phyloP scores from a whole-genome alignment of 2,888 invertebrate genomes.

The Phaedon cochleariae region DNA sequence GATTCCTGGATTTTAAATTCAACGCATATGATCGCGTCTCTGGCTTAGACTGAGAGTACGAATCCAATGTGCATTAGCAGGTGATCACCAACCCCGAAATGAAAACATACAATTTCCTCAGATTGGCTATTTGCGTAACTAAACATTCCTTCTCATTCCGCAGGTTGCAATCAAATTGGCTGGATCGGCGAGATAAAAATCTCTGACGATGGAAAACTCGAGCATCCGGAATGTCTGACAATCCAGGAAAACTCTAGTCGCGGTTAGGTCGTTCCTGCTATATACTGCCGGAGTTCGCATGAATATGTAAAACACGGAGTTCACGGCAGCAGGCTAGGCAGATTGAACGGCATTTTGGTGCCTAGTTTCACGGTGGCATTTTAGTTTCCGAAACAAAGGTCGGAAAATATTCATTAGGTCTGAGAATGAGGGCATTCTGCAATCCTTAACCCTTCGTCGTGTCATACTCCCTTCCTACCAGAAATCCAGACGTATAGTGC shows the following conservation, averaged over 20 bases:
- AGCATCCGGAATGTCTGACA: neutral
- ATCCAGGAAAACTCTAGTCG: neutral
- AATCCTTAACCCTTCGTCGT: too few species aligned
- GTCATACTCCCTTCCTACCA: too few species aligned
- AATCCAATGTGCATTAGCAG: too few species aligned
- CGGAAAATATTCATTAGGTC: neutral
- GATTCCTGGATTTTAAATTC: too few species aligned
- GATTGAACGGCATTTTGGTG: neutral
- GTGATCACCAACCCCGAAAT: too few species aligned
- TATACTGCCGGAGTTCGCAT: neutral
- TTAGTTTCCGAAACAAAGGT: neutral
- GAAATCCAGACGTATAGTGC: too few species aligned
- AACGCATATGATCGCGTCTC: too few species aligned
- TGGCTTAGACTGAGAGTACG: too few species aligned
- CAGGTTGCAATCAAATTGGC: neutral
- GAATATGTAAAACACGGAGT: neutral
- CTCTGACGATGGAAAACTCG: neutral
- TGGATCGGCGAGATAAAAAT: neutral
- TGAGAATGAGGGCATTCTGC: too few species aligned
- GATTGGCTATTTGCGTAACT: too few species aligned
- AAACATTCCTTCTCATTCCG: too few species aligned
- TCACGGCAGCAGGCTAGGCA: neutral
- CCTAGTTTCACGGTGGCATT: neutral
- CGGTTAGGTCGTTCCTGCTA: neutral
- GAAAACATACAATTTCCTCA: too few species aligned